Evolutionary conservation across 2,888 invertebrate genomes (phyloP).

Genomic region (Mythimna albipuncta): DNA sequence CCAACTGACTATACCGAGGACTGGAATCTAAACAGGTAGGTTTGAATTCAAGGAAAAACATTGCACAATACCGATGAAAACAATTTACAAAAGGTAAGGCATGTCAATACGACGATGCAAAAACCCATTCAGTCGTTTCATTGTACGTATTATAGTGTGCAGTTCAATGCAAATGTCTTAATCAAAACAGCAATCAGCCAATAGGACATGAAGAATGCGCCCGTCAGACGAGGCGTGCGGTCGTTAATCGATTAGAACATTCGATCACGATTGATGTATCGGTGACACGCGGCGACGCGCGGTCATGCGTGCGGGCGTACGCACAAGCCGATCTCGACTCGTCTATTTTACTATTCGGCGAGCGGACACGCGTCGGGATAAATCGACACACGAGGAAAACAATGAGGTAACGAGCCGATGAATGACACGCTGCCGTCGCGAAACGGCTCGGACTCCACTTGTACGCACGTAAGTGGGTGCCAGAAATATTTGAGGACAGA

Average conservation of each 20-base stretch:
- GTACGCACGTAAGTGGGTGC: slow-evolving; percentile 85
- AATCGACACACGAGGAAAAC: slow-evolving; percentile 87
- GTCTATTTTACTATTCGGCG: slow-evolving; percentile 84
- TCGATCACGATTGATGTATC: slow-evolving; percentile 87
- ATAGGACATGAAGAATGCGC: slow-evolving; percentile 76
- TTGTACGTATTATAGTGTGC: slow-evolving; percentile 19
- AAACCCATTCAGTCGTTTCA: slow-evolving; percentile 15
- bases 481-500: slow-evolving; percentile 88
- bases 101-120: neutral
- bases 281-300: slow-evolving; percentile 79
- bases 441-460: slow-evolving; percentile 80
- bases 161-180: slow-evolving; percentile 51
- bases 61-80: slow-evolving; percentile 3
- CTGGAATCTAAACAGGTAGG: slow-evolving; percentile 36
- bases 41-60: slow-evolving; percentile 7
- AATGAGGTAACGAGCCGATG: slow-evolving; percentile 88
- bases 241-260: slow-evolving; percentile 85
- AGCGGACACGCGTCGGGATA: slow-evolving; percentile 79
- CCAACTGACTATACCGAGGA: slow-evolving; percentile 52
- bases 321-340: slow-evolving; percentile 77
- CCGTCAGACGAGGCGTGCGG: slow-evolving; percentile 75
- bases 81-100: slow-evolving; percentile 11
- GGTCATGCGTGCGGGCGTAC: slow-evolving; percentile 76
- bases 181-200: slow-evolving; percentile 72
- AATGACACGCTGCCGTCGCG: slow-evolving; percentile 85